A percentile compares a stretch with the other conserved stretches of the same genome.
Evolutionary conservation across 1,140 invertebrate genomes (phyloP).

Genomic region (Papilio machaon): DNA sequence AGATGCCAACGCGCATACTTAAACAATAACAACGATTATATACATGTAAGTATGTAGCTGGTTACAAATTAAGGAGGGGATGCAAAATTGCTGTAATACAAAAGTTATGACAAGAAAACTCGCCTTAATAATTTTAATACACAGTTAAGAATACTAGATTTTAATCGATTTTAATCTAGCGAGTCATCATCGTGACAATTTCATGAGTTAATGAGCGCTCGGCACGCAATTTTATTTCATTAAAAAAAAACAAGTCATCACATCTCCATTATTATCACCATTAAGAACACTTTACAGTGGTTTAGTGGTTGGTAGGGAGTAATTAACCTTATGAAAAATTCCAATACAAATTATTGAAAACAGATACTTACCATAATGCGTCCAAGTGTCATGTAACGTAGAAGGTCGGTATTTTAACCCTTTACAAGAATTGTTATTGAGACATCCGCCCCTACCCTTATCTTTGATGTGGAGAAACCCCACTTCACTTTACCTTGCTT

Average conservation of each 20-base stretch:
- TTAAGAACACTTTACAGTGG: neutral
- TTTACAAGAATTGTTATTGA: slow-evolving; percentile 51
- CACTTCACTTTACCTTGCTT: slow-evolving; percentile 24
- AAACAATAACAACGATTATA: slow-evolving; percentile 46
- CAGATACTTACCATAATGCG: slow-evolving; percentile 46
- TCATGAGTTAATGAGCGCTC: no score
- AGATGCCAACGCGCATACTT: slow-evolving; percentile 56
- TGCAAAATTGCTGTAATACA: neutral
- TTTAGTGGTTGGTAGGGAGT: no score
- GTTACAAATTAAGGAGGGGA: slow-evolving; percentile 42
- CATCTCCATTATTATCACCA: neutral
- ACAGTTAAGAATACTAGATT: neutral
- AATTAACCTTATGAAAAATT: neutral
- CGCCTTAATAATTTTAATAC: neutral
- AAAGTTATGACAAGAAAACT: neutral
- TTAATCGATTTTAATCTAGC: no score
- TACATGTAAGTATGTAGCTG: slow-evolving; percentile 56
- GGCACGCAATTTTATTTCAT: no score
- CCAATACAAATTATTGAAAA: neutral
- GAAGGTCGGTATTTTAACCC: slow-evolving; percentile 52
- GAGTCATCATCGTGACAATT: no score
- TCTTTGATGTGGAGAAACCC: slow-evolving; percentile 56
- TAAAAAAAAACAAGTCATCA: neutral
- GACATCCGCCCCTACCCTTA: slow-evolving; percentile 37
- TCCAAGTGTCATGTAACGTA: slow-evolving; percentile 50